These are phyloP conservation scores for Timema podura DNA, from an alignment of 2,888 invertebrate species.

Conservation along the genomic window DNA sequence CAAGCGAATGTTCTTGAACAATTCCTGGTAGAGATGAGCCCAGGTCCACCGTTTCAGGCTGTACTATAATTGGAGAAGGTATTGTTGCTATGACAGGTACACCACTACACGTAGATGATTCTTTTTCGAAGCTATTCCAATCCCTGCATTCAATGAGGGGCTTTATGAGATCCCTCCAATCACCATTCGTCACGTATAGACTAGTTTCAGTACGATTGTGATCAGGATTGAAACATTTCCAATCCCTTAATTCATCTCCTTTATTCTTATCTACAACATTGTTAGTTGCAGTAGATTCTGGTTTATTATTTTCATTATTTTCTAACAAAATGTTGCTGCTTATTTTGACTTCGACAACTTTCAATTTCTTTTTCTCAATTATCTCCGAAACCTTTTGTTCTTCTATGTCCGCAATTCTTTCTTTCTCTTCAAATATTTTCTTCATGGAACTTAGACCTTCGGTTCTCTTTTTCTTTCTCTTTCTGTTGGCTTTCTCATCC, in stretches of 20 bases:
- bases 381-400: constrained; percentile 49
- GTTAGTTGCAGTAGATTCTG: constrained; percentile 49
- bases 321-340: constrained; percentile 11
- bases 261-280: constrained; percentile 42
- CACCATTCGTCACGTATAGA: constrained; percentile 50
- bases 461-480: constrained; percentile 43
- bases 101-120: constrained; percentile 50
- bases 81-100: constrained; percentile 42
- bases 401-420: constrained; percentile 60
- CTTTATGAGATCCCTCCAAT: constrained; percentile 60
- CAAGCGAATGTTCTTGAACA: constrained; percentile 44
- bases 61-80: constrained; percentile 52
- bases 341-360: constrained; percentile 27
- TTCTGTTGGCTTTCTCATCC: constrained; percentile 48
- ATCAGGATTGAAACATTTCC: constrained; percentile 51
- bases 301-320: constrained; percentile 39
- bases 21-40: constrained; percentile 42
- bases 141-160: constrained; percentile 61
- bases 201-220: constrained; percentile 53
- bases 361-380: constrained; percentile 44
- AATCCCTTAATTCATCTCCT: constrained; percentile 42
- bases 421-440: constrained; percentile 75
- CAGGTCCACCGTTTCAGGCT: constrained; percentile 51
- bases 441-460: constrained; percentile 61
- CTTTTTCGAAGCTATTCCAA: constrained; percentile 60